Base-by-base conservation (phyloP, 64 coral and sea anemone species). In the Cladopsammia gracilis region DNA sequence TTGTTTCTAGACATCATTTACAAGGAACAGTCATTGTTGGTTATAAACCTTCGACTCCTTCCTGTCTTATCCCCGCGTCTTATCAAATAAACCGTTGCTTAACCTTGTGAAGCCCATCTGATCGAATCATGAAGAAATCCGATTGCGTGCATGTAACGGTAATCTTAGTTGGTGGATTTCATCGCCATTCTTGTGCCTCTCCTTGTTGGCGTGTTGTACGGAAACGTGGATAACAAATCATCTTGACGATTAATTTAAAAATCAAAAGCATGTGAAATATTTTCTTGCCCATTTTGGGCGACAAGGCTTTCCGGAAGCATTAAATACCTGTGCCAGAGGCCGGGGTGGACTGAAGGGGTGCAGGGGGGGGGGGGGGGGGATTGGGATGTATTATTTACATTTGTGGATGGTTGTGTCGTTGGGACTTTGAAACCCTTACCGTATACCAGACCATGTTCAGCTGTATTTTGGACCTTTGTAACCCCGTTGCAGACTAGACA, bases 71-170 rank as follows among this genome's bases (percentile, higher is more conserved):
- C 18, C n/a, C n/a, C n/a, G n/a, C n/a, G n/a, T n/a, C n/a, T n/a
- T n/a, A n/a, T n/a, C 25, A 77, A 56, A 54, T 49, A 77, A 22
- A 56, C 75, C 20, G n/a, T 6, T 45, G 9, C 7, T 81, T 54
- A 78, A 26, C 56, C 77, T 34, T 62, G 10, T 80, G 20, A 80
- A 80, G 59, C 62, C 45, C 62, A 49, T 50, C 62, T 67, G 44
- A 66, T 45, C 80, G 18, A 43, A 84, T 84, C 59, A 84, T 44
- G 46, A 64, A 84, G 47, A 67, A 67, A 49, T 19, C 43, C 77
- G 80, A 50, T 84, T 84, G 60, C 60, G 61, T 84, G 60, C 62
- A 75, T 84, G 19, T 65, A 50, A 84, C 62, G 44, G 44, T 84
- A 84, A 67, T 84, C 80, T 20, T 1, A 50, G 67, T 16, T 67